These are phyloP conservation scores for Strix occidentalis DNA, from an alignment of 2,797 vertebrate genomes.

Conservation along the genomic window DNA sequence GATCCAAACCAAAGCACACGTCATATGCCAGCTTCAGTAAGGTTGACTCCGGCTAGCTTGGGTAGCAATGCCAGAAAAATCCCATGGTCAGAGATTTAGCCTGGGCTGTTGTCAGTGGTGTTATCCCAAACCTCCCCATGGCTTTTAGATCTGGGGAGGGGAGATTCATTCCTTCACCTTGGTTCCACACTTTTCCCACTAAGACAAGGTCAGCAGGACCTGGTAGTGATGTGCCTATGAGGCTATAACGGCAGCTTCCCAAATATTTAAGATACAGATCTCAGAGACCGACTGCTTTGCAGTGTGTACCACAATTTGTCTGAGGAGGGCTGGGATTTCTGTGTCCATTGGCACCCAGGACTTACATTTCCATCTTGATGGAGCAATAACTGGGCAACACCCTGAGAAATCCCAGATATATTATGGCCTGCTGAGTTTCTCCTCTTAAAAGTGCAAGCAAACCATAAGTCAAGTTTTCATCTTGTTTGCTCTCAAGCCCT, in stretches of 20 bases:
- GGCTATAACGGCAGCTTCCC: neutral
- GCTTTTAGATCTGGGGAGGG: neutral
- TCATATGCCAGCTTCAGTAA: neutral
- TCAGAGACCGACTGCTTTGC: neutral
- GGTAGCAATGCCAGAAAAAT: neutral
- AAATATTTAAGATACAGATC: neutral
- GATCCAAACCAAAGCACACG: neutral
- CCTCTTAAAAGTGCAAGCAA: neutral
- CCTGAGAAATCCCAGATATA: neutral
- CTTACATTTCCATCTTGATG: neutral
- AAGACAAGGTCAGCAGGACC: neutral
- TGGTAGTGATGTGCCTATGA: neutral
- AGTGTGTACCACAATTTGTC: accelerated
- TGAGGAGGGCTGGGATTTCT: neutral
- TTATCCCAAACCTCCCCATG: neutral
- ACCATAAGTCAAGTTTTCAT: neutral
- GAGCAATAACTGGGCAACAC: neutral
- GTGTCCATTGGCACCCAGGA: neutral
- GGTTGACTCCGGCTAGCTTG: neutral
- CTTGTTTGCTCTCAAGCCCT: neutral
- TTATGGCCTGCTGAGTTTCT: neutral
- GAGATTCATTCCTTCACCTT: neutral
- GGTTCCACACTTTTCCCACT: neutral
- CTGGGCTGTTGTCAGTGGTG: neutral
- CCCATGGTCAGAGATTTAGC: neutral